Evolutionary conservation across 1,140 invertebrate species (phyloP).

Genomic region (Steinernema feltiae): DNA sequence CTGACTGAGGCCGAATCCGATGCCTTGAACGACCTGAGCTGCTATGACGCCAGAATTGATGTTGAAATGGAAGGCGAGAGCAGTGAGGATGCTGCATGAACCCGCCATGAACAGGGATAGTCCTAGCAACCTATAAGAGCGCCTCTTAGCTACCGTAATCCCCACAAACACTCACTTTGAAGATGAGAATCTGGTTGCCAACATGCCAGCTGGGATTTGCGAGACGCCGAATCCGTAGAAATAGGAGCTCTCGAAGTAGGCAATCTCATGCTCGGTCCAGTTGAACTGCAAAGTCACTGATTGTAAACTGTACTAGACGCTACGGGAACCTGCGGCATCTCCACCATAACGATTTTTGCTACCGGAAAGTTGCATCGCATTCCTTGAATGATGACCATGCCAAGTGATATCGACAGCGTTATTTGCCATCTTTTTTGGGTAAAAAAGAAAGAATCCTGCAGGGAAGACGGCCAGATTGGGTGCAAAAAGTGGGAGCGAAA

Average conservation of each 20-base stretch:
- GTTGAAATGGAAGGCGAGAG: slow-evolving; percentile 67
- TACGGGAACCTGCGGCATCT: slow-evolving; percentile 23
- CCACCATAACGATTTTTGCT: slow-evolving; percentile 32
- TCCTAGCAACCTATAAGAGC: neutral
- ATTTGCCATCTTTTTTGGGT: slow-evolving; percentile 36
- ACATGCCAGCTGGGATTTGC: slow-evolving; percentile 92
- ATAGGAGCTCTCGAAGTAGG: slow-evolving; percentile 87
- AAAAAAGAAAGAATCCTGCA: slow-evolving; percentile 33
- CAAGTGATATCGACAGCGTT: slow-evolving; percentile 26
- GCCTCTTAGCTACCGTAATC: neutral
- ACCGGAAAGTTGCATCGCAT: slow-evolving; percentile 37
- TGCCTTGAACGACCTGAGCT: slow-evolving; percentile 81
- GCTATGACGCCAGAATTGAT: slow-evolving; percentile 66
- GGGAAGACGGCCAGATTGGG: too few relatives aligned
- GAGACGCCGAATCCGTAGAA: slow-evolving; percentile 96
- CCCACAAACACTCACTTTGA: slow-evolving; percentile 64
- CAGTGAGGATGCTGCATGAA: slow-evolving; percentile 34
- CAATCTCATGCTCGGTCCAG: slow-evolving; percentile 72
- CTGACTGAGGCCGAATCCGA: slow-evolving; percentile 88
- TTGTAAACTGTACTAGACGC: slow-evolving; percentile 20
- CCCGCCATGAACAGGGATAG: slow-evolving; percentile 80
- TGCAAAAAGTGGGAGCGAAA: too few relatives aligned
- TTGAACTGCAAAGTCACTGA: slow-evolving; percentile 65
- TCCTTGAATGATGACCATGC: slow-evolving; percentile 35
- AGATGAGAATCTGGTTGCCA: slow-evolving; percentile 88